phyloP scores from a whole-genome alignment of 1,140 invertebrate genomes.

The Drosophila kikkawai region DNA sequence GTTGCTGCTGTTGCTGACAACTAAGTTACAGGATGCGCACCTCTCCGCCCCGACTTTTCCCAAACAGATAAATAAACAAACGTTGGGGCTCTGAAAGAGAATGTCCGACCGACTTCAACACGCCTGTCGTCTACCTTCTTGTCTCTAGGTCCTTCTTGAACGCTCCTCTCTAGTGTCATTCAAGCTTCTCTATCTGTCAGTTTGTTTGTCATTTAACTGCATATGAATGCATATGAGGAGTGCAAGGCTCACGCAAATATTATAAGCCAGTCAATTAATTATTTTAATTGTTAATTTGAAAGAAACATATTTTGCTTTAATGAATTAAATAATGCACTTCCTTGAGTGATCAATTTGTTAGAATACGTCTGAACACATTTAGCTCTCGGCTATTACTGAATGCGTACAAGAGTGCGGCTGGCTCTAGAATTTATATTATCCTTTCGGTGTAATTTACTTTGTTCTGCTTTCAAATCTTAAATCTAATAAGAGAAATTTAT shows the following conservation, averaged over 20 bases:
- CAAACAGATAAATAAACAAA: constrained; percentile 71
- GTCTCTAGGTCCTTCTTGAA: constrained; percentile 21
- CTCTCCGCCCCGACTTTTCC: constrained; percentile 1
- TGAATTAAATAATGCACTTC: too few relatives aligned
- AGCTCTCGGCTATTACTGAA: too few relatives aligned
- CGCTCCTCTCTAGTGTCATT: neutral
- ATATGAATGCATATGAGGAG: constrained; percentile 31
- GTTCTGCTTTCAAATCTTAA: too few relatives aligned
- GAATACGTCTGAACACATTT: too few relatives aligned
- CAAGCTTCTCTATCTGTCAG: constrained; percentile 15
- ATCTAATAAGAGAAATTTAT: too few relatives aligned
- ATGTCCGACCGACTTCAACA: constrained; percentile 70
- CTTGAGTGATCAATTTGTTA: too few relatives aligned
- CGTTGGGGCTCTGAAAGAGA: constrained; percentile 59
- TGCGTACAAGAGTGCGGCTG: too few relatives aligned
- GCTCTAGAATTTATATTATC: too few relatives aligned
- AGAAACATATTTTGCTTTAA: neutral
- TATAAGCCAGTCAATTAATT: neutral
- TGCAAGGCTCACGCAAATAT: neutral
- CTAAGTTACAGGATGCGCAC: constrained; percentile 70
- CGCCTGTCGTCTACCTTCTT: constrained; percentile 54
- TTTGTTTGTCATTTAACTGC: constrained; percentile 50
- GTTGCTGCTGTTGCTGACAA: constrained; percentile 70
- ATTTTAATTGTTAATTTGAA: neutral
- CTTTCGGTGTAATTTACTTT: too few relatives aligned